These are phyloP conservation scores for Euphonia xanthogaster DNA, from an alignment of 2,797 vertebrate species.

Conservation along the genomic window DNA sequence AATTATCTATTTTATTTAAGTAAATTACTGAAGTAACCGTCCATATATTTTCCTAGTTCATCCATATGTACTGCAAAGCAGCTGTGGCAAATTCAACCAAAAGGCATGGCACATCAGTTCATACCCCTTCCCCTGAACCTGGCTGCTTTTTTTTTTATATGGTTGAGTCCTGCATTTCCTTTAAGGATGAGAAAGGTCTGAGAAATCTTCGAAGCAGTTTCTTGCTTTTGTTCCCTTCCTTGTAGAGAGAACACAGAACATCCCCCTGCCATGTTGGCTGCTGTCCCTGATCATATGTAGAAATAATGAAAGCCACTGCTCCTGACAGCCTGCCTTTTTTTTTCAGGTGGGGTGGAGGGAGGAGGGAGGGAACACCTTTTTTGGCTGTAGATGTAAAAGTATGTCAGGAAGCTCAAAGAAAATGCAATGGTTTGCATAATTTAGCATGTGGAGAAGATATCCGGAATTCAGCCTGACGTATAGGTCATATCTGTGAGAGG, in stretches of 20 bases:
- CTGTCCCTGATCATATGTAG: background rate
- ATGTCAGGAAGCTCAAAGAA: background rate
- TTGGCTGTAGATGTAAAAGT: background rate
- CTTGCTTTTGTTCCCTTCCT: background rate
- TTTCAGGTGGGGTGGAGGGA: accelerated
- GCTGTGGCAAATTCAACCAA: background rate
- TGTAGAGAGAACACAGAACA: background rate
- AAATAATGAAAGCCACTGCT: background rate
- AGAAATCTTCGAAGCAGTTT: accelerated
- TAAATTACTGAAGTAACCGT: background rate
- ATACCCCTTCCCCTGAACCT: background rate
- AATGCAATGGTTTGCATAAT: background rate
- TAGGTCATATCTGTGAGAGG: background rate
- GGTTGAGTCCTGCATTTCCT: background rate
- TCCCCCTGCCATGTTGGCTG: background rate
- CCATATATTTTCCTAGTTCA: background rate
- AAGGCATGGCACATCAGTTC: background rate
- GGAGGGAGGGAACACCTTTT: accelerated
- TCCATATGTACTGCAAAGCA: background rate
- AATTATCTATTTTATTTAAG: background rate
- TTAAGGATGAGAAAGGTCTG: background rate
- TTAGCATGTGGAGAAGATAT: background rate
- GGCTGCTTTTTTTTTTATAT: background rate
- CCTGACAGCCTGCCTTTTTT: background rate
- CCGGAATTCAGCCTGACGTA: background rate